Evolutionary conservation across 2,113 vertebrate species (phyloP).

Genomic region (Petrocephalus microphthalmus): DNA sequence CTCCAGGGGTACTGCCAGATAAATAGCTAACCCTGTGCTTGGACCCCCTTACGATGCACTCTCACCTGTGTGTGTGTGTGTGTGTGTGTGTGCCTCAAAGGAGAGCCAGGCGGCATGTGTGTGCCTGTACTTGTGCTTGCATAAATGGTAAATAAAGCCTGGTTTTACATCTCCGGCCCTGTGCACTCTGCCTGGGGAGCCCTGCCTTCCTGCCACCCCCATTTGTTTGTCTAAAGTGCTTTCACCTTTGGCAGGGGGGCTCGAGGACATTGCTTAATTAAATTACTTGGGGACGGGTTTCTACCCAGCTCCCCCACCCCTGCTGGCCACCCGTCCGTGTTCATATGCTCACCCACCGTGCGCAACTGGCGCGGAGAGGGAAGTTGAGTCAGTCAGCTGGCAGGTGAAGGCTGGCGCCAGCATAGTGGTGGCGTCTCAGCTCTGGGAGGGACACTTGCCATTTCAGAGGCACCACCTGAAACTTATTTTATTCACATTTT

Average conservation of each 20-base stretch:
- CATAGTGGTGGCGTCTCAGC: not conserved
- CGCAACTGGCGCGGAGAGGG: not conserved
- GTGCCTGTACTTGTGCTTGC: not conserved
- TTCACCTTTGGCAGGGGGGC: slow-evolving; percentile 3
- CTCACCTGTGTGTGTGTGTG: not conserved
- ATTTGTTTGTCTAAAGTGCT: not conserved
- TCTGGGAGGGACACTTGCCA: not conserved
- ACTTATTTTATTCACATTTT: not conserved
- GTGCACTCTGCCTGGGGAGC: not conserved
- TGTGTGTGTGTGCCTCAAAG: not conserved
- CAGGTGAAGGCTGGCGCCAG: not conserved
- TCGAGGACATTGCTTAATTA: slow-evolving; percentile 1
- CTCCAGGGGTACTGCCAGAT: not conserved
- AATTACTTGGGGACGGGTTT: not conserved
- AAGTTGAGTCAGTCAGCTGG: not conserved
- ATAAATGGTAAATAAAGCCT: not conserved
- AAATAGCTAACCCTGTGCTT: not conserved
- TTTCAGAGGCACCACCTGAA: not conserved
- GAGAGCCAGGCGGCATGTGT: not conserved
- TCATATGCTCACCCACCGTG: not conserved
- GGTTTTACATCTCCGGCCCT: not conserved
- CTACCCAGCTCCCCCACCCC: not conserved
- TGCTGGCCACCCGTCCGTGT: not conserved
- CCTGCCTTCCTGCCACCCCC: not conserved
- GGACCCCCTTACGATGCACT: not conserved